These are phyloP conservation scores for Ciconia boyciana DNA, from an alignment of 2,113 vertebrate species.

Conservation along the genomic window DNA sequence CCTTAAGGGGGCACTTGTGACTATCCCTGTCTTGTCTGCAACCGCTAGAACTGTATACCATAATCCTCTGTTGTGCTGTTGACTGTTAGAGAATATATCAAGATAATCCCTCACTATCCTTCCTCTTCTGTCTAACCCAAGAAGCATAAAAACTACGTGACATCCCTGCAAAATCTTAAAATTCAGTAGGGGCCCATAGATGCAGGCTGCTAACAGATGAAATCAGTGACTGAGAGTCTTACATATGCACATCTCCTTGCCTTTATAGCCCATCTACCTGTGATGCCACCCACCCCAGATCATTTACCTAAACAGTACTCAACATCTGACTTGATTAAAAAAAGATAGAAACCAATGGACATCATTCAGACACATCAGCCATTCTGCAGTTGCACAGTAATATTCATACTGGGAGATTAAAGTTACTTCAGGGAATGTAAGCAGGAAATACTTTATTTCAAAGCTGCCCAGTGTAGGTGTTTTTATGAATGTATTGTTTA, in stretches of 20 bases:
- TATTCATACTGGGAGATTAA: neutral
- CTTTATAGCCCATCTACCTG: neutral
- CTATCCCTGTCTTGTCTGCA: neutral
- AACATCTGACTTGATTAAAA: neutral
- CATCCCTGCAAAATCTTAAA: neutral
- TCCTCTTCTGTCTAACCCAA: neutral
- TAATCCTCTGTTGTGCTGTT: neutral
- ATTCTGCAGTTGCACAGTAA: neutral
- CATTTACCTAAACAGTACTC: neutral
- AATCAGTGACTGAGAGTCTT: neutral
- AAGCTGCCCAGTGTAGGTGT: neutral
- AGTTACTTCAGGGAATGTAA: neutral
- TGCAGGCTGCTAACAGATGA: neutral
- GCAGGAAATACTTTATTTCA: neutral
- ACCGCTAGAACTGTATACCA: neutral
- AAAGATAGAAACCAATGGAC: neutral
- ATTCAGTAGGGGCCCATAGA: neutral
- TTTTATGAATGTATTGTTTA: neutral
- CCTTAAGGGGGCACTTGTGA: neutral
- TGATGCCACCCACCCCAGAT: neutral
- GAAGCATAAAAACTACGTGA: neutral
- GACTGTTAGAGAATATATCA: neutral
- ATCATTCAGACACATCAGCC: neutral
- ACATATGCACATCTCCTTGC: neutral
- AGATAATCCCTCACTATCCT: neutral